Base-by-base conservation (phyloP, 92 coral and sea anemone genomes). In the Epizoanthus fatuus region DNA sequence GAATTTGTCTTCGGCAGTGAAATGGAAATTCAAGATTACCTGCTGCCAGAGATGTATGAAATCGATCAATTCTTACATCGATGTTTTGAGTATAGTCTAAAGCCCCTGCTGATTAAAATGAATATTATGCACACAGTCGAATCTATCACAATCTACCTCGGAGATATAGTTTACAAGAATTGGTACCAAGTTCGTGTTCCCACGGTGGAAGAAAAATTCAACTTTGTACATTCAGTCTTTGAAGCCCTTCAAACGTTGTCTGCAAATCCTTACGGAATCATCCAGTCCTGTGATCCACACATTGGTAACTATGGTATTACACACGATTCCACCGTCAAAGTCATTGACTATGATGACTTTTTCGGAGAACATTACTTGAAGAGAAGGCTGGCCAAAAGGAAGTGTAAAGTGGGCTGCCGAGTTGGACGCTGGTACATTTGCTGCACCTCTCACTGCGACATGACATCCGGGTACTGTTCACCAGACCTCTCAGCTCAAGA, bases 241-340 rank as follows among this genome's bases (percentile, higher is more conserved):
- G 90, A 91, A 58, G 74, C 86, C 16, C 55, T 86, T 22, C 38
- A 85, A 63, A 86, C 68, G 4, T 7, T 93, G 22, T 86, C 93
- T 15, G 68, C 49, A 52, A 85, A 86, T 22, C 86, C 91, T n/a
- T 88, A 83, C 67, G 94, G 96, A 0, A 60, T 91, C 67, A 47
- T 91, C 25, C 96, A 93, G 63, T 88, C 92, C 38, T 93, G 96
- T 58, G 96, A 93, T 37, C 17, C 87, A 0, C 96, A 93, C 56
- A 57, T 91, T 3, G 96, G 94, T 4, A 93, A 93, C 70, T 93
- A 74, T 91, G 96, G 96, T 1, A 22, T 93, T 42, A 72, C 96
- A 2, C 60, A 49, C 54, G 53, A 66, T 42, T 85, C 87, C 6
- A 74, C 81, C 3, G 88, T 85, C 4, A 93, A 91, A 63, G 32